Evolutionary conservation across 2,888 invertebrate genomes (phyloP).

Genomic region (Cabera pusaria): DNA sequence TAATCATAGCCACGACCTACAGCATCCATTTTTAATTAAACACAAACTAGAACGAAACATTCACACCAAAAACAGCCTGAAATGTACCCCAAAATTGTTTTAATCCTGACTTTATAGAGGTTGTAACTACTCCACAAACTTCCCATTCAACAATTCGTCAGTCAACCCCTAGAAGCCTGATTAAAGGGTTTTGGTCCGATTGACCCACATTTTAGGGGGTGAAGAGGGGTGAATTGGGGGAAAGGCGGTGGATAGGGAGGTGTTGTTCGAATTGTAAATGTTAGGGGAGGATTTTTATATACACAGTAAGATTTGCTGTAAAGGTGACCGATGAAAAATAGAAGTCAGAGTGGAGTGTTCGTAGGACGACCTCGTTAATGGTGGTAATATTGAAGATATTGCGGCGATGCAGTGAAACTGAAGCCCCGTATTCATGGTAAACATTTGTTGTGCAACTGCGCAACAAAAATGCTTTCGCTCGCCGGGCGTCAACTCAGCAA

Average conservation of each 20-base stretch:
- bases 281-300: slow-evolving; percentile 25
- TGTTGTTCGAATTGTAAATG: slow-evolving; percentile 35
- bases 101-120: slow-evolving; percentile 25
- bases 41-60: not conserved
- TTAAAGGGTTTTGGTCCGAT: slow-evolving; percentile 35
- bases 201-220: slow-evolving; percentile 29
- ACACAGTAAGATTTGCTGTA: slow-evolving; percentile 25
- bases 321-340: slow-evolving; percentile 14
- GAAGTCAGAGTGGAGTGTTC: not conserved
- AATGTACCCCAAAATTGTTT: slow-evolving; percentile 21
- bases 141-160: slow-evolving; percentile 24
- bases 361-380: too few species aligned
- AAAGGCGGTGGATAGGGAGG: slow-evolving; percentile 6
- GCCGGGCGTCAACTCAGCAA: too few species aligned
- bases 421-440: too few species aligned
- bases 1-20: too few species aligned
- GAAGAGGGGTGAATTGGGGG: slow-evolving; percentile 6
- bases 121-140: slow-evolving; percentile 20
- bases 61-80: not conserved
- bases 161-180: slow-evolving; percentile 29
- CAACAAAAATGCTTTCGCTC: too few species aligned
- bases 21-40: not conserved
- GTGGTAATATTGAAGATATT: too few species aligned
- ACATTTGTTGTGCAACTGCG: too few species aligned
- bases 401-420: too few species aligned